A percentile compares a stretch with the other conserved stretches of the same genome.
Conservation (phyloP, 1,140 invertebrate genomes). For the Rhagoletis pomonella region DNA sequence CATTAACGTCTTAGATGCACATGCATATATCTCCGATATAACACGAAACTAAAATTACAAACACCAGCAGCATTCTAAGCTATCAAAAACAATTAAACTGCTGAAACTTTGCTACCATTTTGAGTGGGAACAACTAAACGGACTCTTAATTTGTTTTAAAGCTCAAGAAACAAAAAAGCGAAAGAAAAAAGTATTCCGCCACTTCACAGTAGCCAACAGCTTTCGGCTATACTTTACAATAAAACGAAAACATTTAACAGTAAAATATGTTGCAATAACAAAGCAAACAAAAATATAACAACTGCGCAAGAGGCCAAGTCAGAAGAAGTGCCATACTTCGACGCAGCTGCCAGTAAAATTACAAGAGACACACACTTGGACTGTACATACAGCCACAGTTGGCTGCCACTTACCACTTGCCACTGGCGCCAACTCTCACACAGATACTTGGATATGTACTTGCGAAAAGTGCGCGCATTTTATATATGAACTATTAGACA, state of each 20-base stretch:
- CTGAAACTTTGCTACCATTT: not conserved
- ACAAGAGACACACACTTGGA: conserved; percentile 13
- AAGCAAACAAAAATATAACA: not conserved
- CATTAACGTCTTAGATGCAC: no score
- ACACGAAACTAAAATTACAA: not conserved
- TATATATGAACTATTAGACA: conserved; percentile 21
- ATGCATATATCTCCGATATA: no score
- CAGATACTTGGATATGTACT: not conserved
- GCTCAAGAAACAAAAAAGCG: not conserved
- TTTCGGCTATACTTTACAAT: not conserved
- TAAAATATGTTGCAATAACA: conserved; percentile 18
- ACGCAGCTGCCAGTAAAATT: conserved; percentile 28
- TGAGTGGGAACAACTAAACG: not conserved
- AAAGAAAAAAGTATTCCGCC: not conserved
- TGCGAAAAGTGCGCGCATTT: conserved; percentile 29
- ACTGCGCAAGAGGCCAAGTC: conserved; percentile 30
- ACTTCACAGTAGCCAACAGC: conserved; percentile 8
- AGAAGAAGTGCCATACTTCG: conserved; percentile 11
- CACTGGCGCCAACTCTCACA: not conserved
- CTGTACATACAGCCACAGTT: not conserved
- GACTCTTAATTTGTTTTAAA: conserved; percentile 27
- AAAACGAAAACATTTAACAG: conserved; percentile 42
- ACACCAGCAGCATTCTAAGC: not conserved
- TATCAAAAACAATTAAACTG: conserved; percentile 42
- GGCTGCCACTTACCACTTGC: conserved; percentile 21